Base-by-base conservation (phyloP, 2,888 invertebrate genomes). In the Blastobasis adustella region DNA sequence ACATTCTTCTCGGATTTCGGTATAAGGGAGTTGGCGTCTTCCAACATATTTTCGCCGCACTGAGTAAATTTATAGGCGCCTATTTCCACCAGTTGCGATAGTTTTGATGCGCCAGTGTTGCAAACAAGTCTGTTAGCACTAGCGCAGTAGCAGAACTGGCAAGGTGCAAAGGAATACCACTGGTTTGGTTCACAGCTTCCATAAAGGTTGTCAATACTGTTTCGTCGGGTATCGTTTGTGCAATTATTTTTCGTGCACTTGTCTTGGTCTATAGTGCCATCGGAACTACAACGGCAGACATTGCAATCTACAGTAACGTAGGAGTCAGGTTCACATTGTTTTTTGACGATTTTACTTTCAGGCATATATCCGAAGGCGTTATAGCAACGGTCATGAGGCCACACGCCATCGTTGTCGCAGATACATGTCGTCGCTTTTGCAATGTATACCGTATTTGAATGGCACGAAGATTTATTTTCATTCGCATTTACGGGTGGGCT, bases 151-250 rank as follows among this genome's bases (percentile, higher is more conserved):
- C 85, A 85, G 39, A 81, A 72, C 54, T 82, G 82, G 37, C 85
- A 85, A 1, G 78, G 73, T 0, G 71, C 73, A 46, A 79, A 49
- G 0, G 82, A 76, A 49, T 84, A 85, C 82, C 84, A 85, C 48
- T 61, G 73, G 1, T 67, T 67, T 0, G 66, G 52, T 54, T 69
- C 58, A 51, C 85, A 85, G 5, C 60, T 72, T 0, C 71, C 74
- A 40, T 68, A 66, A 9, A 75, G 57, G 37, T 58, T 61, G 36
- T 53, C 61, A 2, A 45, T 45, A 5, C 60, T 57, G 9, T 8
- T 38, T 23, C 5, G 8, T 9, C 36, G 7, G 6, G 23, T 50
- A 6, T 53, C 49, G 1, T 55, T 55, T 1, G 63, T 55, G 52
- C 85, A 85, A 4, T 55, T 51, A 42, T 82, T 80, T 56, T 67